Percentiles rank a stretch among this genome's conserved stretches.
Evolutionary conservation across 2,113 vertebrate species (phyloP).

Genomic region (Pygoscelis antarcticus): DNA sequence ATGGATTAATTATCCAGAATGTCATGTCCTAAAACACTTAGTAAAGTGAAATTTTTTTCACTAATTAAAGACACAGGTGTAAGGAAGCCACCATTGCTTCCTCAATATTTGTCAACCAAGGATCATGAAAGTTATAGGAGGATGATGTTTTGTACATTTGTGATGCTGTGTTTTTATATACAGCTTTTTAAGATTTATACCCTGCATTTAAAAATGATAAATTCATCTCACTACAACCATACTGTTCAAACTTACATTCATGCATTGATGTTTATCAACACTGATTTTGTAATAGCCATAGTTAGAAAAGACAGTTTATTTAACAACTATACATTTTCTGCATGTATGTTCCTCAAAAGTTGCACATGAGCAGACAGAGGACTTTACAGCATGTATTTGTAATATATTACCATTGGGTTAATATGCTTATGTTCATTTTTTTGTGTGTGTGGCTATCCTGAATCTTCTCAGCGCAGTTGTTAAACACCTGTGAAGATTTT

Average conservation of each 20-base stretch:
- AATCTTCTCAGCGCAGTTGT: background rate
- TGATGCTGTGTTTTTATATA: background rate
- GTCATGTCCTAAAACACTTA: background rate
- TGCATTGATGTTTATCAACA: background rate
- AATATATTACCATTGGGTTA: background rate
- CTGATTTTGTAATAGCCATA: background rate
- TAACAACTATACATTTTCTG: background rate
- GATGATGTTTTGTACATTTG: background rate
- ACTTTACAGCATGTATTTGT: background rate
- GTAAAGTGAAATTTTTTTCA: background rate
- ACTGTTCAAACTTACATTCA: background rate
- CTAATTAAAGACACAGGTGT: background rate
- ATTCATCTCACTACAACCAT: background rate
- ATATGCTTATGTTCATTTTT: background rate
- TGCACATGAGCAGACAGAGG: background rate
- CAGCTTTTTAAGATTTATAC: background rate
- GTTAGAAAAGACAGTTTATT: slow-evolving; percentile 46
- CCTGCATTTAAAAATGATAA: background rate
- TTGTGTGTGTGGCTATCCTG: background rate
- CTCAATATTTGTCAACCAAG: background rate
- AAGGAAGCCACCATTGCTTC: background rate
- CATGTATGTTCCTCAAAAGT: background rate
- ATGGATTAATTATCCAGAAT: background rate
- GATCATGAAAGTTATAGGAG: background rate
- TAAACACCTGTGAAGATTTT: background rate